Conservation (phyloP, 1,140 invertebrate genomes). For the Ruditapes philippinarum region DNA sequence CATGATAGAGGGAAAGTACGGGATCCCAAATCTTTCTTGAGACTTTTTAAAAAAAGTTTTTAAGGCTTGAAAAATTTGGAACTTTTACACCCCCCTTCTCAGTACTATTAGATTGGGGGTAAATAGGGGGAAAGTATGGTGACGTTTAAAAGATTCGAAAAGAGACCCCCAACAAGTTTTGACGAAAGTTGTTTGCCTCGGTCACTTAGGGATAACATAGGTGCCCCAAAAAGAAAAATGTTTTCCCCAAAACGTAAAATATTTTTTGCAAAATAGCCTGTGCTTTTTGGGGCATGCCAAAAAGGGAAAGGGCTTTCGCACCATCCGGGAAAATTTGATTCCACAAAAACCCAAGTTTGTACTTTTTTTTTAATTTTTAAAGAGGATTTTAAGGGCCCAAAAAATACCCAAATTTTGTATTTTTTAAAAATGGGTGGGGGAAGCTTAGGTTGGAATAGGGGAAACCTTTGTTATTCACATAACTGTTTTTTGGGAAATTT, state of each 20-base stretch:
- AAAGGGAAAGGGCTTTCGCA: conserved; percentile 68
- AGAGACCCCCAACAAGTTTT: conserved; percentile 63
- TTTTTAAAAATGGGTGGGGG: conserved; percentile 62
- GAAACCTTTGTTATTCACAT: conserved; percentile 28
- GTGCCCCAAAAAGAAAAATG: conserved; percentile 67
- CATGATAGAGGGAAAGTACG: neutral
- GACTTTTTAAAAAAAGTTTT: too few species aligned
- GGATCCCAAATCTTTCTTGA: neutral
- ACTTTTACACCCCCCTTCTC: too few species aligned
- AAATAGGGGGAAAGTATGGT: too few species aligned
- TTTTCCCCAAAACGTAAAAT: conserved; percentile 71
- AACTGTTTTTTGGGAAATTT: conserved; percentile 31
- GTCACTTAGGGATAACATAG: conserved; percentile 62
- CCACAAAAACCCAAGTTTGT: conserved; percentile 64
- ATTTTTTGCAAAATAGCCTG: conserved; percentile 61
- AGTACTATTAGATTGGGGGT: too few species aligned
- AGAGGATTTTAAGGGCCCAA: conserved; percentile 64
- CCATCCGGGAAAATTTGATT: conserved; percentile 54
- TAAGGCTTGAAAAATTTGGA: too few species aligned
- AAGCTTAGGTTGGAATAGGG: conserved; percentile 49
- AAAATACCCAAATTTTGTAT: conserved; percentile 74
- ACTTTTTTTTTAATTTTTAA: conserved; percentile 61
- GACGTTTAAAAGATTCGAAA: conserved; percentile 20
- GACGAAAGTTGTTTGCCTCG: conserved; percentile 68
- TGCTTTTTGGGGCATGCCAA: conserved; percentile 59